phyloP scores from a whole-genome alignment of 2,888 invertebrate genomes.

The Nomada ruficornis region DNA sequence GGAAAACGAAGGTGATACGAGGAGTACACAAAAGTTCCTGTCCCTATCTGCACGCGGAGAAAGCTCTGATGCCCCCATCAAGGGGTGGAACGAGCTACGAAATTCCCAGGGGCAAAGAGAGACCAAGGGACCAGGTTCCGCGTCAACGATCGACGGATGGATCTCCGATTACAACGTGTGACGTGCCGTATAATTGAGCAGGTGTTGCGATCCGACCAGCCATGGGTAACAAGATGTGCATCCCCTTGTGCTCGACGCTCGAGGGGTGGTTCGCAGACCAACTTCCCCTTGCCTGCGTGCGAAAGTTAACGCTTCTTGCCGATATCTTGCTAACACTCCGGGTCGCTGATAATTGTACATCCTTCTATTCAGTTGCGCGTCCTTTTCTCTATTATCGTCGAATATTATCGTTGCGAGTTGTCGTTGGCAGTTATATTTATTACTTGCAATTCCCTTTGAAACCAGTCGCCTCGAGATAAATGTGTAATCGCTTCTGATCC shows the following conservation, averaged over 20 bases:
- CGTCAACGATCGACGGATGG: slow-evolving; percentile 69
- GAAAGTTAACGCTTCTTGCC: background rate
- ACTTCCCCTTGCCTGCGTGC: background rate
- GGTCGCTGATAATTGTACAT: background rate
- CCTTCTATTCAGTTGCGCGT: background rate
- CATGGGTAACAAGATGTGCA: slow-evolving; percentile 15
- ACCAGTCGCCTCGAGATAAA: slow-evolving; percentile 28
- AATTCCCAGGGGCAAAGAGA: slow-evolving; percentile 54
- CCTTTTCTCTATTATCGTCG: background rate
- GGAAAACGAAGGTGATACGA: background rate
- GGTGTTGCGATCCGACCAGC: slow-evolving; percentile 61
- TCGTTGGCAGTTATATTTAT: background rate
- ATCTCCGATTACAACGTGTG: slow-evolving; percentile 63
- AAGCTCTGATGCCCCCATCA: slow-evolving; percentile 21
- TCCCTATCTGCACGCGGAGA: slow-evolving; percentile 5
- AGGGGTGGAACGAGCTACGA: slow-evolving; percentile 50
- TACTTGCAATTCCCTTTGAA: background rate
- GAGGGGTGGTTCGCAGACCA: background rate
- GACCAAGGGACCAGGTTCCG: slow-evolving; percentile 39
- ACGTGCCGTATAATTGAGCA: slow-evolving; percentile 72
- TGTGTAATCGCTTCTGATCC: slow-evolving; percentile 34
- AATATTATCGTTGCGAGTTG: background rate
- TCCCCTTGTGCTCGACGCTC: background rate
- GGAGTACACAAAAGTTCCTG: slow-evolving; percentile 16
- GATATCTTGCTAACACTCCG: too few relatives aligned